phyloP scores from a whole-genome alignment of 2,888 invertebrate species.

The Hyles lineata region DNA sequence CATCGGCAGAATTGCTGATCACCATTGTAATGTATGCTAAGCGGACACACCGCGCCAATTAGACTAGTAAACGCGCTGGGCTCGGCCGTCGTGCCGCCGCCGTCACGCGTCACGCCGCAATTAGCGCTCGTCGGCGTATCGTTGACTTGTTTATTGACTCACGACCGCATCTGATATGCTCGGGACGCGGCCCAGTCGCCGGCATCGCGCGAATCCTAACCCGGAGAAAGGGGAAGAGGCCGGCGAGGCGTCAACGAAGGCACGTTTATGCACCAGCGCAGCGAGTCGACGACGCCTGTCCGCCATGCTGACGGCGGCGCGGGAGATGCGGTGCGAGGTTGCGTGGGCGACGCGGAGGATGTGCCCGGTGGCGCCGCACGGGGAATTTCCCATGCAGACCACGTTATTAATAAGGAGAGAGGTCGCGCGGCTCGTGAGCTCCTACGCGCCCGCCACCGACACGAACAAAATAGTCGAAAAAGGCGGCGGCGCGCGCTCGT shows the following conservation, averaged over 20 bases:
- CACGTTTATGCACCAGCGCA: constrained; percentile 20
- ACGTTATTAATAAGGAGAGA: constrained; percentile 78
- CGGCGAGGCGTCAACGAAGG: constrained; percentile 26
- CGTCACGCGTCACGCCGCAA: constrained; percentile 66
- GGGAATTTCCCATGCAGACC: constrained; percentile 70
- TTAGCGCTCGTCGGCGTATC: constrained; percentile 64
- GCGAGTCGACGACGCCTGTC: constrained; percentile 35
- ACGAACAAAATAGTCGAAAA: constrained; percentile 78
- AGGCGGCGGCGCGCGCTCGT: constrained; percentile 74
- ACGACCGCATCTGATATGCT: constrained; percentile 70
- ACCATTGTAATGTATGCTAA: constrained; percentile 81
- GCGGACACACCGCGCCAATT: constrained; percentile 74
- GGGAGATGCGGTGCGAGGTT: constrained; percentile 16
- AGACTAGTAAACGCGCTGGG: constrained; percentile 63
- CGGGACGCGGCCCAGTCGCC: constrained; percentile 41
- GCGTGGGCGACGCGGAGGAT: background rate
- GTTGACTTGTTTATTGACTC: constrained; percentile 60
- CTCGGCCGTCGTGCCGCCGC: constrained; percentile 61
- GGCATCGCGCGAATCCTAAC: constrained; percentile 57
- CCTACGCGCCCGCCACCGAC: constrained; percentile 50
- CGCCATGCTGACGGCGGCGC: constrained; percentile 30
- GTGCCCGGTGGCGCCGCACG: background rate
- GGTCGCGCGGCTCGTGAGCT: constrained; percentile 59
- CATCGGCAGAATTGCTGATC: constrained; percentile 69
- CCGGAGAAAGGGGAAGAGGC: constrained; percentile 28